Evolutionary conservation across 2,797 vertebrate genomes (phyloP).

Genomic region (Aulostomus chinensis): DNA sequence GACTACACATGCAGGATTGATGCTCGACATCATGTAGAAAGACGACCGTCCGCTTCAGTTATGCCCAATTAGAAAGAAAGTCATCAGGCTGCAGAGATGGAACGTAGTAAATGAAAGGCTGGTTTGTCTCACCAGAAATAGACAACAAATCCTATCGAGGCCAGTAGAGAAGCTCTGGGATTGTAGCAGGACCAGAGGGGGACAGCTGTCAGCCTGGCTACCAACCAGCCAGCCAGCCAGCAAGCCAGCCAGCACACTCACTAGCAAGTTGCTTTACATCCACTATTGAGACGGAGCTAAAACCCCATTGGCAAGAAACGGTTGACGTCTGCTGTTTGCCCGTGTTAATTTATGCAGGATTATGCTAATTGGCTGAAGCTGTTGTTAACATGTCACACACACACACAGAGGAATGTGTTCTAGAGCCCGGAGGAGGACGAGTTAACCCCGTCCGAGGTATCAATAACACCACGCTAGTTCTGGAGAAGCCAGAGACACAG

Average conservation of each 20-base stretch:
- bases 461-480: no score
- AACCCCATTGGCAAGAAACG: constrained; percentile 60
- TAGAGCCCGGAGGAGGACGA: no score
- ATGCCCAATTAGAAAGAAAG: no score
- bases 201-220: constrained; percentile 55
- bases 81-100: background rate
- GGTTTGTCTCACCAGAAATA: constrained; percentile 1
- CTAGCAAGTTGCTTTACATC: constrained; percentile 54
- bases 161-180: constrained; percentile 20
- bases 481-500: no score
- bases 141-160: constrained; percentile 33
- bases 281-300: constrained; percentile 56
- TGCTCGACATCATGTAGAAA: no score
- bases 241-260: constrained; percentile 26
- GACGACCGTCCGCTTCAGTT: no score
- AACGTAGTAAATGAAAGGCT: constrained; percentile 14
- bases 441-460: no score
- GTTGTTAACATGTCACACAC: constrained; percentile 59
- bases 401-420: no score
- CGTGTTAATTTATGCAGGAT: constrained; percentile 79
- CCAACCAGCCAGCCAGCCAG: constrained; percentile 14
- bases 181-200: constrained; percentile 22
- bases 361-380: constrained; percentile 74
- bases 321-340: constrained; percentile 70
- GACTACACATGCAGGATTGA: no score